phyloP scores from a whole-genome alignment of 2,113 vertebrate species.

The Carettochelys insculpta region DNA sequence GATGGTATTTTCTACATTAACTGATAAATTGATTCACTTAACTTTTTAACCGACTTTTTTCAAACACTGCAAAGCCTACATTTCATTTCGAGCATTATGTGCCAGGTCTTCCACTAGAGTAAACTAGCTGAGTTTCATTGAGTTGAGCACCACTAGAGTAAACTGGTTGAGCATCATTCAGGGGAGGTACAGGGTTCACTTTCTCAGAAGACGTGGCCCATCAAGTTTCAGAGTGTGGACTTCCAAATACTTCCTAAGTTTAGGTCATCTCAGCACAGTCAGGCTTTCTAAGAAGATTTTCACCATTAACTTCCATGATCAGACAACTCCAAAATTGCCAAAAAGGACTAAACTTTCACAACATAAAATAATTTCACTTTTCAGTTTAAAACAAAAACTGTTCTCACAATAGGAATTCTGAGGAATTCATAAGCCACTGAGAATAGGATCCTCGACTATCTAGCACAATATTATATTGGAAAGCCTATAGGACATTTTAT shows the following conservation, averaged over 20 bases:
- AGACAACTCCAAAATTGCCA: background rate
- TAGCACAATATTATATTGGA: background rate
- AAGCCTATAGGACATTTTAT: background rate
- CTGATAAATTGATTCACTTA: background rate
- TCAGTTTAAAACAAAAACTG: background rate
- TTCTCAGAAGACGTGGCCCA: background rate
- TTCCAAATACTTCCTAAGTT: background rate
- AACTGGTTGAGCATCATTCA: too few species aligned
- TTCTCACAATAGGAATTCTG: background rate
- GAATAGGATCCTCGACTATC: background rate
- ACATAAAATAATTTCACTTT: slow-evolving; percentile 1
- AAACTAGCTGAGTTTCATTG: background rate
- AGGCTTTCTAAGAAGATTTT: background rate
- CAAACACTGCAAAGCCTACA: background rate
- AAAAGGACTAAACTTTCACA: background rate
- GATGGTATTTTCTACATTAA: background rate
- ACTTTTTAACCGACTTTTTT: background rate
- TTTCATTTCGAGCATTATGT: background rate
- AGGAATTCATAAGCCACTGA: background rate
- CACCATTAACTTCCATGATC: background rate
- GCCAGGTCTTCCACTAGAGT: background rate
- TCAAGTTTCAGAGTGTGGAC: too few species aligned
- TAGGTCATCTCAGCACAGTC: background rate
- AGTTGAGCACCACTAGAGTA: too few species aligned
- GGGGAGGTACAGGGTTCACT: background rate